phyloP scores from a whole-genome alignment of 2,113 vertebrate species.

The Alethe diademata region DNA sequence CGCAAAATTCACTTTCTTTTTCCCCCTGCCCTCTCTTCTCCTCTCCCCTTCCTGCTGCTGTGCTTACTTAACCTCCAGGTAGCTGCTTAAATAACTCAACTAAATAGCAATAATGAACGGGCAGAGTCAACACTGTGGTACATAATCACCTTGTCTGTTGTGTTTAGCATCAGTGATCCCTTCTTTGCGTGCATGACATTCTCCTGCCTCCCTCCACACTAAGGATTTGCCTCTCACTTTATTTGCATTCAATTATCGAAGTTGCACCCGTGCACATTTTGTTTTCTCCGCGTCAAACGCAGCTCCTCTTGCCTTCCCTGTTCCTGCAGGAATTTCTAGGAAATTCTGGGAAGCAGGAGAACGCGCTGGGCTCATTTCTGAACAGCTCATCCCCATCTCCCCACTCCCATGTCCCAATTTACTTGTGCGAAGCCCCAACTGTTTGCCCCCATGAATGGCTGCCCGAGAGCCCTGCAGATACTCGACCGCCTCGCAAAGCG shows the following conservation, averaged over 20 bases:
- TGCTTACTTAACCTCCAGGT: constrained; percentile 72
- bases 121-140: constrained; percentile 64
- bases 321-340: background rate
- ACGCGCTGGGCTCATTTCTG: background rate
- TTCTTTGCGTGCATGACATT: constrained; percentile 39
- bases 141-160: constrained; percentile 71
- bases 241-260: constrained; percentile 1
- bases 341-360: background rate
- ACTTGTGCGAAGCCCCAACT: background rate
- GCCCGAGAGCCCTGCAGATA: background rate
- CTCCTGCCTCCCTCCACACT: background rate
- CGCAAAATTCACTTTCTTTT: constrained; percentile 16
- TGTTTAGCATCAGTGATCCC: constrained; percentile 69
- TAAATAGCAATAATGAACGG: constrained; percentile 72
- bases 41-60: constrained; percentile 5
- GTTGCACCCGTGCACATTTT: background rate
- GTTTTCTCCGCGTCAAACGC: background rate
- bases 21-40: background rate
- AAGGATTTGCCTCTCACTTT: constrained; percentile 19
- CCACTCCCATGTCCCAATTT: background rate
- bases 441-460: background rate
- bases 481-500: background rate
- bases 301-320: accelerated
- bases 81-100: constrained; percentile 61
- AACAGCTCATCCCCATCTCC: background rate